A percentile compares a stretch with the other conserved stretches of the same genome.
These are phyloP conservation scores for Marcusenius ussheri DNA, from an alignment of 2,113 vertebrate species.

Conservation along the genomic window DNA sequence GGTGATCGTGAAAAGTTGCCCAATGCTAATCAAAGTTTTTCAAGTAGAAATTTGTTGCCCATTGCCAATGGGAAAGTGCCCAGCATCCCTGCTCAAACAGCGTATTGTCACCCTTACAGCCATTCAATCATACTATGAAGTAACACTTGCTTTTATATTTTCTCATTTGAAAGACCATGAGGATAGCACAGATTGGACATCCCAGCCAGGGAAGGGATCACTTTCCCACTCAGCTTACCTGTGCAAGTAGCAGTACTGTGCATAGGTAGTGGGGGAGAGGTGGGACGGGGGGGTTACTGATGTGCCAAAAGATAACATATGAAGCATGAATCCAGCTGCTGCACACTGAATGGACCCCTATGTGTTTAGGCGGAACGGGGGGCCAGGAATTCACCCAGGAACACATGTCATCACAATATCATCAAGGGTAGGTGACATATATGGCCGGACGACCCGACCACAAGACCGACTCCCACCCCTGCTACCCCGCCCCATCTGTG, in stretches of 20 bases:
- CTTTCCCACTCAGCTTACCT: not conserved
- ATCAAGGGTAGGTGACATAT: not conserved
- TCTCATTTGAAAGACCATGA: not conserved
- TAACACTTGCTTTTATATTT: not conserved
- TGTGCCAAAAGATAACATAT: not conserved
- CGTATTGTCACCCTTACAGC: not conserved
- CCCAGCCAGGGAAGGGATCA: not conserved
- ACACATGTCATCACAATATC: constrained; percentile 3
- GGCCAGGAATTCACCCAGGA: not conserved
- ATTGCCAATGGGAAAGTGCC: not conserved
- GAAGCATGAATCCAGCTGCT: too few relatives aligned
- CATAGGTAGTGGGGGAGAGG: not conserved
- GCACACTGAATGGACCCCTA: not conserved
- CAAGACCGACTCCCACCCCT: not conserved
- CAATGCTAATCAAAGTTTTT: too few relatives aligned
- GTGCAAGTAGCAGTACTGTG: not conserved
- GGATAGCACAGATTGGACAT: not conserved
- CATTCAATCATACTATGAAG: not conserved
- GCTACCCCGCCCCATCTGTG: not conserved
- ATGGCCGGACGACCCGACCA: not conserved
- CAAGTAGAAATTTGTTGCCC: too few relatives aligned
- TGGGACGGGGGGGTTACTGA: not conserved
- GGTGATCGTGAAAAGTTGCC: not conserved
- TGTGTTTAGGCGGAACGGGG: not conserved
- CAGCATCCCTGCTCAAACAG: not conserved